Evolutionary conservation across 2,888 invertebrate genomes (phyloP).

Genomic region (Molorchus minor): DNA sequence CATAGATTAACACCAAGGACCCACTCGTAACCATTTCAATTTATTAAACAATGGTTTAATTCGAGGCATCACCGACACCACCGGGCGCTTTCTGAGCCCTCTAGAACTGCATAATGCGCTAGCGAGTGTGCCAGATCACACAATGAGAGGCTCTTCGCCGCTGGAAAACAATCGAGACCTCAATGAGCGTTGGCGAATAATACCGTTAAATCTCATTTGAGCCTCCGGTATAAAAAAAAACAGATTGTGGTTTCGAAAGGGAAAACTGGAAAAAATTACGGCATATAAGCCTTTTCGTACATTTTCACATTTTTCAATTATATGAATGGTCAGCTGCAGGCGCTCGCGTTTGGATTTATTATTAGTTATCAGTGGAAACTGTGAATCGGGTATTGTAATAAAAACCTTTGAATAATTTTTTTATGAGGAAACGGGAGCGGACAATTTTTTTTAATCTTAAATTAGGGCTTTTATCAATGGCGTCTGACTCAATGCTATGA

Average conservation of each 20-base stretch:
- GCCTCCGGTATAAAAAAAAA: not conserved
- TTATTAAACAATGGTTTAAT: conserved; percentile 10
- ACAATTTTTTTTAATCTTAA: too few species aligned
- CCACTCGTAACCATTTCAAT: not conserved
- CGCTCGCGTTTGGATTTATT: not conserved
- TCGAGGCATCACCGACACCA: not conserved
- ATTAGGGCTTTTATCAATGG: too few species aligned
- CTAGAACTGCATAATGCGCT: conserved; percentile 12
- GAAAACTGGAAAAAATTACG: too few species aligned
- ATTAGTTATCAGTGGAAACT: too few species aligned
- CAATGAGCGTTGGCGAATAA: conserved; percentile 12
- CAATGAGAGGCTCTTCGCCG: conserved; percentile 15
- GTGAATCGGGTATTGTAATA: too few species aligned
- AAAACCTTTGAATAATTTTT: too few species aligned
- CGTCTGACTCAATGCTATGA: too few species aligned
- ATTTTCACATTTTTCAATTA: not conserved
- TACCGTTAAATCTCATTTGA: conserved; percentile 9
- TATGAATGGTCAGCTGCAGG: conserved; percentile 1
- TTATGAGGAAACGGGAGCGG: too few species aligned
- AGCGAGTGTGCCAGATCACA: conserved; percentile 8
- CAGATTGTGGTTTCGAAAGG: too few species aligned
- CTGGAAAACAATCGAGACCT: conserved; percentile 8
- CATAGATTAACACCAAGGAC: too few species aligned
- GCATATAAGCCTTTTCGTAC: too few species aligned
- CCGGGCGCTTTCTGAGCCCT: conserved; percentile 4